A percentile compares a stretch with the other conserved stretches of the same genome.
Evolutionary conservation across 2,888 invertebrate genomes (phyloP).

Genomic region (Eristalis intricaria): DNA sequence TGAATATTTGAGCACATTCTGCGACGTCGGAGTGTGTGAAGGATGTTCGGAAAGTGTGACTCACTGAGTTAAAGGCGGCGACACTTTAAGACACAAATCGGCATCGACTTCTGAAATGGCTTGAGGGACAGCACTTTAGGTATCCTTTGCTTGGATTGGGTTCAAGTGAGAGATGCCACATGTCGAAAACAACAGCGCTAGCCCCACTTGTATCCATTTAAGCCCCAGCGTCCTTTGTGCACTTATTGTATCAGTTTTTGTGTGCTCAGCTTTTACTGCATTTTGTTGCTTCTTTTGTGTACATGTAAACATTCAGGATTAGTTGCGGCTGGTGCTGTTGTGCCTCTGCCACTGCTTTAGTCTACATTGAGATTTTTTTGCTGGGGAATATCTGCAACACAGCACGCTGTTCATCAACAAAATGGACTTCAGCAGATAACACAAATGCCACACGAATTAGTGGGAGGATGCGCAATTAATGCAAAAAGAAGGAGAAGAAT

Average conservation of each 20-base stretch:
- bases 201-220: slow-evolving; percentile 50
- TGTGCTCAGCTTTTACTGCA: background rate
- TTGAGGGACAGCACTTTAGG: background rate
- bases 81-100: too few species aligned
- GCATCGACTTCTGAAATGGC: too few species aligned
- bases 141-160: background rate
- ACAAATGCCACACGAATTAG: slow-evolving; percentile 26
- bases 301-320: background rate
- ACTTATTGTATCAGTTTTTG: slow-evolving; percentile 36
- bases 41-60: too few species aligned
- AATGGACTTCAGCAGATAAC: slow-evolving; percentile 19
- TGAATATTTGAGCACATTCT: background rate
- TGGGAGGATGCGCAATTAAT: slow-evolving; percentile 42
- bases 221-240: slow-evolving; percentile 34
- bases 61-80: too few species aligned
- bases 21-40: background rate
- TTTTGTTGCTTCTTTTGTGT: background rate
- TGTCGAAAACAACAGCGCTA: too few species aligned
- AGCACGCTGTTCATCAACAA: slow-evolving; percentile 23
- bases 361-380: slow-evolving; percentile 26
- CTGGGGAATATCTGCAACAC: slow-evolving; percentile 56
- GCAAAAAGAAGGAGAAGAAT: background rate
- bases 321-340: background rate
- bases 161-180: background rate
- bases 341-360: background rate